Percentiles rank a stretch among this genome's conserved stretches.
Evolutionary conservation across 2,113 vertebrate species (phyloP).

Genomic region (Pan paniscus): DNA sequence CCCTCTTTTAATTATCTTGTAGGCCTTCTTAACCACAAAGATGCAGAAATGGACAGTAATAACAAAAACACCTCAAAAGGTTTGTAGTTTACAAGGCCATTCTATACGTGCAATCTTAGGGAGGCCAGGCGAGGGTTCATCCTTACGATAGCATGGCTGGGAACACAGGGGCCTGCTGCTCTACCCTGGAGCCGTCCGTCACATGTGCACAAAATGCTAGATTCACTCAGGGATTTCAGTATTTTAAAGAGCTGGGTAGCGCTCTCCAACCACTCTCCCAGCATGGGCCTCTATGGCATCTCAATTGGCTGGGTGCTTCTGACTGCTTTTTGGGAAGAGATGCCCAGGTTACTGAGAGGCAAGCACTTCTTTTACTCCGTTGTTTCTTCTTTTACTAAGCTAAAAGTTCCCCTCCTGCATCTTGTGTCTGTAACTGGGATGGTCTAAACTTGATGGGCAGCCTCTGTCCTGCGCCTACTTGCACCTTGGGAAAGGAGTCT

Average conservation of each 20-base stretch:
- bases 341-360: neutral
- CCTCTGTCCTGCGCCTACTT: neutral
- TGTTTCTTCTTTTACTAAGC: conserved; percentile 3
- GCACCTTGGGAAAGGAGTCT: neutral
- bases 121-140: neutral
- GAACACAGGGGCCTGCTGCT: neutral
- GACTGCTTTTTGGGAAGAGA: neutral
- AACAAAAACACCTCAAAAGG: neutral
- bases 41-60: neutral
- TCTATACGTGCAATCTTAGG: neutral
- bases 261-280: neutral
- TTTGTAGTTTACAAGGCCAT: neutral
- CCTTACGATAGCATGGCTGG: neutral
- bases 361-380: neutral
- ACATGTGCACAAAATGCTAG: neutral
- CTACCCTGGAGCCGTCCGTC: neutral
- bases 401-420: neutral
- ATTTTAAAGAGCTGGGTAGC: neutral
- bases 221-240: neutral
- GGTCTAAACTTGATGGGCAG: neutral
- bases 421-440: neutral
- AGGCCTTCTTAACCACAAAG: neutral
- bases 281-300: neutral
- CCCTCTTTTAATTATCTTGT: neutral
- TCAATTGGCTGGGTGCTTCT: neutral